These are phyloP conservation scores for Archaeoteleia sp. DNA, from an alignment of 2,888 invertebrate genomes.

Conservation along the genomic window DNA sequence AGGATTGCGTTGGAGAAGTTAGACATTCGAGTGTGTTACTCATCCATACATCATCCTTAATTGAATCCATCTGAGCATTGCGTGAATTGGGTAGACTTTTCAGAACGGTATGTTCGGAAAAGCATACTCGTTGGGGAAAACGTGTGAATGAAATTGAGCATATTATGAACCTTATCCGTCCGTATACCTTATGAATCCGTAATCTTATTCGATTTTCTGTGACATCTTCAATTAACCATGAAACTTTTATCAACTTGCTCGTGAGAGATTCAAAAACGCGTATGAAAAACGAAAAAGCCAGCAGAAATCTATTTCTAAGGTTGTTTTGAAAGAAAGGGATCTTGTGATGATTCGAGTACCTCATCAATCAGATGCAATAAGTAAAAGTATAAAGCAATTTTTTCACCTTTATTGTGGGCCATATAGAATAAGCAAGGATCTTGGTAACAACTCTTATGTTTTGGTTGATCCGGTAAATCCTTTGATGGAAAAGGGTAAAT, in stretches of 20 bases:
- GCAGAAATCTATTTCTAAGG: too few species aligned
- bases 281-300: too few species aligned
- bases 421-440: background rate
- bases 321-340: too few species aligned
- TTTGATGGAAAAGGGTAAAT: background rate
- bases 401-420: background rate
- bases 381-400: too few species aligned
- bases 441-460: too few species aligned
- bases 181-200: background rate
- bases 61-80: background rate
- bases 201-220: background rate
- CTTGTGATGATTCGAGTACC: too few species aligned
- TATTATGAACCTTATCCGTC: background rate
- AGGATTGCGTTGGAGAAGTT: background rate
- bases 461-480: background rate
- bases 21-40: background rate
- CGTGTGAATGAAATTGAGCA: background rate
- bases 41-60: conserved; percentile 29
- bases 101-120: background rate
- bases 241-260: background rate
- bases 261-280: background rate
- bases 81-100: background rate
- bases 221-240: background rate
- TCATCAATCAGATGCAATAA: too few species aligned
- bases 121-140: background rate